Base-by-base conservation (phyloP, 2,797 vertebrate genomes). In the Moxostoma hubbsi region DNA sequence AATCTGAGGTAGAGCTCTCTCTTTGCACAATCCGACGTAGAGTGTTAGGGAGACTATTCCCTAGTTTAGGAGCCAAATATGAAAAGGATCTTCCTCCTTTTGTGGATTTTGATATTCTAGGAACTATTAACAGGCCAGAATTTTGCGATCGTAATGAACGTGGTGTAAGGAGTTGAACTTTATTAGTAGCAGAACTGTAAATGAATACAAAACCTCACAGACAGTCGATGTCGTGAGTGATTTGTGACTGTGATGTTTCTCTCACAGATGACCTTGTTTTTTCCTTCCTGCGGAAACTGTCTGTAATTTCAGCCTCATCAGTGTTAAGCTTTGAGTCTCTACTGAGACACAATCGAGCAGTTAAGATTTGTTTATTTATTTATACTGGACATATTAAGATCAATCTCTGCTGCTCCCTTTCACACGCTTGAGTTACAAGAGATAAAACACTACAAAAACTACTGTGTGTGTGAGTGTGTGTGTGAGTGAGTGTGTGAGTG, bases 221-320 rank as follows among this genome's bases (percentile, higher is more conserved):
- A 24, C 24, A 24, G 24, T 24, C 24, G 24, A 24, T 24, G 24
- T 24, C 24, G 24, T 24, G 24, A 24, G 24, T 24, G 12, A 58
- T 18, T 13, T 9, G 16, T 9, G 16, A 9, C 2, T 54, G 50
- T 55, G 18, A 9, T 70, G 12, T 45, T 5, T 55, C 18, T 69
- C 16, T 10, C 16, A 3, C 10, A 18, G 57, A 12, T 36, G 12
- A 1, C 11, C 15, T 61, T 6, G 1, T 10, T 58, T 50, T 15
- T 18, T 73, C 45, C 58, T 73, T 73, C 70, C 57, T 61, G 45
- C 7, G 45, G 70, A 73, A 59, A 61, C 91, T 91, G 89, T 93
- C 92, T 85, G 90, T 88, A 93, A 94, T 94, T 95, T 94, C 92
- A 95, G 93, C 92, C 91, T 93, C 93, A 93, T 93, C 88, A 92